Evolutionary conservation across 2,113 vertebrate species (phyloP), one percentile per base, ranked within the genome.

Genomic region (Casuarius casuarius): DNA sequence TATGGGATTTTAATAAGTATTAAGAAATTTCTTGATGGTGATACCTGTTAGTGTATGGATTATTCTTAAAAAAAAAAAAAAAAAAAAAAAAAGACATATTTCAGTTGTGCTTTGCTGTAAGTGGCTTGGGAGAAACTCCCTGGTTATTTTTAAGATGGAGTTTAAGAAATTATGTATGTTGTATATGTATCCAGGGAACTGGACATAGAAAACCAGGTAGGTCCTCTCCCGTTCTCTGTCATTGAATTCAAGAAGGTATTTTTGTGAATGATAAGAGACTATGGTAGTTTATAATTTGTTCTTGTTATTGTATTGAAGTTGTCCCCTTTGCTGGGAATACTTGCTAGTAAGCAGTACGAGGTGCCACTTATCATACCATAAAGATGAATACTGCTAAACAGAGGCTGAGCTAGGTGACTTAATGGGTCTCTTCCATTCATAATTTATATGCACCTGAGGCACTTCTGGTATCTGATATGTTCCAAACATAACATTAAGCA

Each of bases 331-430:
- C 22, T 65, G 79, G 78, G 71, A 79, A 31, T 7, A 5, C 13
- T 76, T 65, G 63, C 49, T 33, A 11, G 28, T 40, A 0, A 26
- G 12, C 40, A 21, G 5, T 71, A 31, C 23, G 0, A 28, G 35
- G 35, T 82, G 40, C 65, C 44, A 8, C 51, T 84, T 78, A 13
- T 2, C 8, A 2, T 21, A 5, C 61, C 31, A 2, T 0, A 0
- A 11, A 46, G 44, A 52, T 21, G 20, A 84, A 15, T 42, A 38
- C 49, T 81, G 67, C 85, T 59, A 49, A 35, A 77, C 21, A 88
- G 81, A 52, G 82, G 25, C 87, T 58, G 10, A 73, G 26, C 67
- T 88, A 26, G 7, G 81, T 83, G 71, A 59, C 35, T 93, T 76
- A 58, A 31, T 76, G 62, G 25, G 16, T 40, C 29, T 87, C 68